Evolutionary conservation across 64 coral and sea anemone genomes (phyloP), one percentile per base, ranked within the genome.

Genomic region (Montipora efflorescens): DNA sequence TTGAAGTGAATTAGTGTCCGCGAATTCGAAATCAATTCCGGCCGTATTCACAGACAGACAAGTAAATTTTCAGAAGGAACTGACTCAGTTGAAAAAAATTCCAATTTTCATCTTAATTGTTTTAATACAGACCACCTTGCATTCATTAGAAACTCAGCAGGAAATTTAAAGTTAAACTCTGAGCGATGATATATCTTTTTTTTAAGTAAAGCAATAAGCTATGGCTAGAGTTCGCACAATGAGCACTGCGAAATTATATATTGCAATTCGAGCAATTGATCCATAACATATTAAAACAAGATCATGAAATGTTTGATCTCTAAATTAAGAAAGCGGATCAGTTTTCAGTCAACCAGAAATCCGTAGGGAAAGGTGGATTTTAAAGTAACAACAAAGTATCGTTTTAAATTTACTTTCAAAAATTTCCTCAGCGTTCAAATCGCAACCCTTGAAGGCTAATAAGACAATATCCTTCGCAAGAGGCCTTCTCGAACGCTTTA

Each of bases 361-460:
- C 66, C 46, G 44, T 64, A 8, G 9, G 47, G 46, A 71, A 49
- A 28, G 48, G 44, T 86, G 45, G 62, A 62, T 86, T 50, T 20
- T 21, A 14, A 86, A 86, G 46, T 48, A 82, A 86, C 48, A 86
- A 86, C 82, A 71, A 71, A 50, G 82, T 86, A 86, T 86, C 82
- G 71, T 4, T 86, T 84, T 83, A 36, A 67, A 25, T 83, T 84
- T 84, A 84, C 81, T 84, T 70, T 71, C 8, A 14, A 14, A 71
- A 86, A 71, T 72, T 71, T 86, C 19, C 53, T 59, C 66, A 44
- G 66, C 70, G 36, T 86, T 86, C 49, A 67, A 67, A 59, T 86
- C 18, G 19, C 45, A 69, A 12, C 5, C 16, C 46, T 18, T 69
- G 48, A 71, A 47, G 28, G 13, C 45, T 59, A 28, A 19, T 14